Evolutionary conservation across 2,797 vertebrate species (phyloP).

Genomic region (Anableps anableps): DNA sequence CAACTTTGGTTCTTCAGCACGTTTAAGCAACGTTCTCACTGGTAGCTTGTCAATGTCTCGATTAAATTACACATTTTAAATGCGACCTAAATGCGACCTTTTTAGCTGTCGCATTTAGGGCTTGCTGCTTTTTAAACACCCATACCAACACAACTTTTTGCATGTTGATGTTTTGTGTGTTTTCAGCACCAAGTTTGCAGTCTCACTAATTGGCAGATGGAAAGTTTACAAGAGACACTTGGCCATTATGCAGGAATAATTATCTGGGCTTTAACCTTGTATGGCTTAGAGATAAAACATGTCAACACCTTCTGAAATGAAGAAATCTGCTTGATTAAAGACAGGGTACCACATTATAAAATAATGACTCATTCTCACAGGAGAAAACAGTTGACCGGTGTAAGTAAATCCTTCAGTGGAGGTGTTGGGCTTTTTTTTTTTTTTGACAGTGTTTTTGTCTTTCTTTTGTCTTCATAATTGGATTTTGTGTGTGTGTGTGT

Average conservation of each 20-base stretch:
- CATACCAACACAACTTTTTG: neutral
- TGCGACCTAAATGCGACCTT: neutral
- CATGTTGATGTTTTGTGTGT: neutral
- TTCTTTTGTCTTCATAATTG: neutral
- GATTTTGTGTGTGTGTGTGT: neutral
- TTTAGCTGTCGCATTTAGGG: neutral
- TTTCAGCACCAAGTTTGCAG: neutral
- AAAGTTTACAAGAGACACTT: neutral
- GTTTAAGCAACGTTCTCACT: neutral
- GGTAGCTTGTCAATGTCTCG: neutral
- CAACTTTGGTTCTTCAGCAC: neutral
- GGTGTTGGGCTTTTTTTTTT: neutral
- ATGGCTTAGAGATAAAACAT: neutral
- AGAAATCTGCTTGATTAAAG: neutral
- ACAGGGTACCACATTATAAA: neutral
- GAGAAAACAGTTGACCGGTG: neutral
- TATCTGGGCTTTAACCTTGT: neutral
- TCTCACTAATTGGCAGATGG: neutral
- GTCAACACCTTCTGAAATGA: neutral
- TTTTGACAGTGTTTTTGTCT: neutral
- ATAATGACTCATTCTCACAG: neutral
- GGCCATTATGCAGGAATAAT: neutral
- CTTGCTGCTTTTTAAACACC: neutral
- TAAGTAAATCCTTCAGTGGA: neutral
- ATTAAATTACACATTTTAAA: neutral